Conservation (phyloP, 2,797 vertebrate species). For the Melanotaenia pygmaea region DNA sequence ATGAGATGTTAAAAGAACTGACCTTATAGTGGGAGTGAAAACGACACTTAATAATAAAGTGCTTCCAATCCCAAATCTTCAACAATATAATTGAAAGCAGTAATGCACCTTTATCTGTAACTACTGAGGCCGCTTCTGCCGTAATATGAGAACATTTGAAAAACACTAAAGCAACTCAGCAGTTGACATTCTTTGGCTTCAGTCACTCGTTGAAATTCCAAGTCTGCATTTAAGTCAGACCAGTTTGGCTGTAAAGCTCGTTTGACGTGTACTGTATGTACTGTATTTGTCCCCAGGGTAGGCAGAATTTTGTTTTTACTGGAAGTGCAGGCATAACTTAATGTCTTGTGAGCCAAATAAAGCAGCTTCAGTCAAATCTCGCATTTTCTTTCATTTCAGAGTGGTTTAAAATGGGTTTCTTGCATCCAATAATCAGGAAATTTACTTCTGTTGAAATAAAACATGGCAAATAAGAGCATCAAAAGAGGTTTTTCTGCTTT, state of each 20-base stretch:
- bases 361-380: background rate
- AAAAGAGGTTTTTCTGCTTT: too few relatives aligned
- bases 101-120: background rate
- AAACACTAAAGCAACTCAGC: constrained; percentile 4
- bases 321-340: background rate
- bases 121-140: background rate
- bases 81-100: background rate
- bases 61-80: background rate
- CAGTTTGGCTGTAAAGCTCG: constrained; percentile 9
- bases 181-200: constrained; percentile 10
- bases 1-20: background rate
- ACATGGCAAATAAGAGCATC: background rate
- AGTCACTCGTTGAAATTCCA: constrained; percentile 4
- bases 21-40: background rate
- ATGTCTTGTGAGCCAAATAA: background rate
- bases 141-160: background rate
- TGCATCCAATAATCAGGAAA: background rate
- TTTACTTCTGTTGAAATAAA: background rate
- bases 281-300: constrained; percentile 8
- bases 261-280: background rate
- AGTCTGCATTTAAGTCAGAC: constrained; percentile 26
- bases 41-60: background rate
- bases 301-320: constrained; percentile 3
- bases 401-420: background rate
- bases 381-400: background rate